A percentile compares a stretch with the other conserved stretches of the same genome.
These are phyloP conservation scores for Echeneis naucrates DNA, from an alignment of 2,797 vertebrate species.

Conservation along the genomic window DNA sequence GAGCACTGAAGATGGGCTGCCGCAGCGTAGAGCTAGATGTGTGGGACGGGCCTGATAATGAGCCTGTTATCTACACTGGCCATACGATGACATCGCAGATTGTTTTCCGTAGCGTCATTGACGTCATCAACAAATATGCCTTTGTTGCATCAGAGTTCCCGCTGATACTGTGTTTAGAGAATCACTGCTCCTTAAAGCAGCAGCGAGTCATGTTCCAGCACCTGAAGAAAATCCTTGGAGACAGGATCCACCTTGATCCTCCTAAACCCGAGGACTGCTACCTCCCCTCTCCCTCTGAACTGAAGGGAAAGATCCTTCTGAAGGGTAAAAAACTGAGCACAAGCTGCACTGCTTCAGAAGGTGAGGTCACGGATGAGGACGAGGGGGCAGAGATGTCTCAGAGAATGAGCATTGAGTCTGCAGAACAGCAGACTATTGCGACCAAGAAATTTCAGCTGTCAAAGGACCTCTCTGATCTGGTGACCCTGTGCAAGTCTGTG, in stretches of 20 bases:
- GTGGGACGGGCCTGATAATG: conserved; percentile 96
- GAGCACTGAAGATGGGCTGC: conserved; percentile 98
- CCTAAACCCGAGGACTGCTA: conserved; percentile 93
- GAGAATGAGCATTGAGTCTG: conserved; percentile 88
- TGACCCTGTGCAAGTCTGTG: conserved; percentile 96
- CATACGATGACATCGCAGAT: conserved; percentile 99
- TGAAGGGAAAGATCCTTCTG: conserved; percentile 94
- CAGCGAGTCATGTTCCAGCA: conserved; percentile 98
- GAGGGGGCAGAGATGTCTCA: conserved; percentile 98
- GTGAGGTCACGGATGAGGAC: conserved; percentile 97
- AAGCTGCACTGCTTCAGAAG: conserved; percentile 90
- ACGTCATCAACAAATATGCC: conserved; percentile 96
- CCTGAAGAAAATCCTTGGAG: conserved; percentile 95
- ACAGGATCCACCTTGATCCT: conserved; percentile 88
- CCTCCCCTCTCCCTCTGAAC: conserved; percentile 90
- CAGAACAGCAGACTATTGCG: conserved; percentile 85
- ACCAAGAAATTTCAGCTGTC: conserved; percentile 94
- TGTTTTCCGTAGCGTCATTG: conserved; percentile 94
- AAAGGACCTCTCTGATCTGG: conserved; percentile 96
- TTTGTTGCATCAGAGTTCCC: conserved; percentile 97
- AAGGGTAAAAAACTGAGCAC: conserved; percentile 94
- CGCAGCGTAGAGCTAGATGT: conserved; percentile 96
- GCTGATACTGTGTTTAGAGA: conserved; percentile 95
- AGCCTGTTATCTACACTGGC: conserved; percentile 97
- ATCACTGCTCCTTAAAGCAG: conserved; percentile 96